These are phyloP conservation scores for Nemoura dubitans DNA, from an alignment of 2,888 invertebrate species.

Conservation along the genomic window DNA sequence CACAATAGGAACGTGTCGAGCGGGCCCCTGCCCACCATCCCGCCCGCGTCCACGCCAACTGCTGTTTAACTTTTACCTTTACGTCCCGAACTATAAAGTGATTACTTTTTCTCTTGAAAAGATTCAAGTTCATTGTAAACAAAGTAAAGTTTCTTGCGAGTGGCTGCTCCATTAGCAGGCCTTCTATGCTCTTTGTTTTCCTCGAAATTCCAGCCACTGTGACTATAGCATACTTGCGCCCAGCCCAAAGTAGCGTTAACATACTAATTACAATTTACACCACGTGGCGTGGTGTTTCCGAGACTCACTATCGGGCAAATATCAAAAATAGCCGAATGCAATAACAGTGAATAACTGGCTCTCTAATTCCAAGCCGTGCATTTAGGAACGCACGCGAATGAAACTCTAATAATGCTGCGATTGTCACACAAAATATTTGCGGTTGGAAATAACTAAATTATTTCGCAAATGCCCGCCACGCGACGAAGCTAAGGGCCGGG, in stretches of 20 bases:
- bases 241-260: neutral
- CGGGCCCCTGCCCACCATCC: neutral
- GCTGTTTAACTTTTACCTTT: slow-evolving; percentile 10
- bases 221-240: neutral
- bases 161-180: slow-evolving; percentile 4
- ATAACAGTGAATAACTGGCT: neutral
- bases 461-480: neutral
- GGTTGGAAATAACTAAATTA: neutral
- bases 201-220: neutral
- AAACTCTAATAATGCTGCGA: neutral
- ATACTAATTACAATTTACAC: neutral
- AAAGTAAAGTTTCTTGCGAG: slow-evolving; percentile 7
- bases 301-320: neutral
- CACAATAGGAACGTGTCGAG: slow-evolving; percentile 10
- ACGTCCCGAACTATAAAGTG: slow-evolving; percentile 4
- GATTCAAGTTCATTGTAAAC: slow-evolving; percentile 12
- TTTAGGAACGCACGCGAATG: neutral
- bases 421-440: neutral
- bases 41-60: neutral
- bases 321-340: neutral
- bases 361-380: neutral
- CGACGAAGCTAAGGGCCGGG: neutral
- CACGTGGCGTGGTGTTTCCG: neutral
- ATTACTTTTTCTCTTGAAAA: slow-evolving; percentile 12
- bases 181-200: neutral